Evolutionary conservation across 1,140 invertebrate species (phyloP).

Genomic region (Leptoteleia sp.): DNA sequence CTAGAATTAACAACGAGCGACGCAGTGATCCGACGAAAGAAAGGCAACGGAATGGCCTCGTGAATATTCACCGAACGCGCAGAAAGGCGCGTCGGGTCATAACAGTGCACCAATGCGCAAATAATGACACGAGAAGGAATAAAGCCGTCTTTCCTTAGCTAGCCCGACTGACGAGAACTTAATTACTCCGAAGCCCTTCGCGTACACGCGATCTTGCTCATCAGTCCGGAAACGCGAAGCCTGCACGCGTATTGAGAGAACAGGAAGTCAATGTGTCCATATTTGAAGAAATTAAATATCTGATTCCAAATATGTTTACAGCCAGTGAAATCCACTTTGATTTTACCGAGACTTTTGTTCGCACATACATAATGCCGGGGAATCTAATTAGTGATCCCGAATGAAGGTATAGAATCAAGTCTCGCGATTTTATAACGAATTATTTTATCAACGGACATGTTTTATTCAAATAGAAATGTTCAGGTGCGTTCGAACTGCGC

Average conservation of each 20-base stretch:
- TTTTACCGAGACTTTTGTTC: slow-evolving; percentile 46
- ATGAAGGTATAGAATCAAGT: no score
- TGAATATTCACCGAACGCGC: slow-evolving; percentile 73
- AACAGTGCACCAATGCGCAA: slow-evolving; percentile 77
- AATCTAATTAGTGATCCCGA: slow-evolving; percentile 27
- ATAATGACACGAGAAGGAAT: slow-evolving; percentile 78
- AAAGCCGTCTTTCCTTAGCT: slow-evolving; percentile 74
- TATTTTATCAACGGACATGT: no score
- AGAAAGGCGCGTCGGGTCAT: slow-evolving; percentile 71
- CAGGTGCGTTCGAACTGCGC: no score
- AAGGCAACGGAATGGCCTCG: slow-evolving; percentile 69
- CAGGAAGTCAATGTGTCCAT: slow-evolving; percentile 55
- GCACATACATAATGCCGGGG: slow-evolving; percentile 37
- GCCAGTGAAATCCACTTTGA: slow-evolving; percentile 43
- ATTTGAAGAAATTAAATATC: slow-evolving; percentile 45
- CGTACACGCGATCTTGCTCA: slow-evolving; percentile 77
- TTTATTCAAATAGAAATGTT: no score
- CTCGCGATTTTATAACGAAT: slow-evolving; percentile 9
- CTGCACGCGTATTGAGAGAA: slow-evolving; percentile 55
- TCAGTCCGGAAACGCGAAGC: slow-evolving; percentile 76
- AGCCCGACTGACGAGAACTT: slow-evolving; percentile 72
- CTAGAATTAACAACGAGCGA: slow-evolving; percentile 30
- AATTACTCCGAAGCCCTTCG: slow-evolving; percentile 75
- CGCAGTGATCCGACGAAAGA: slow-evolving; percentile 66
- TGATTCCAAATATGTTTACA: slow-evolving; percentile 49